phyloP scores from a whole-genome alignment of 2,113 vertebrate genomes.

The Sinocyclocheilus grahami region DNA sequence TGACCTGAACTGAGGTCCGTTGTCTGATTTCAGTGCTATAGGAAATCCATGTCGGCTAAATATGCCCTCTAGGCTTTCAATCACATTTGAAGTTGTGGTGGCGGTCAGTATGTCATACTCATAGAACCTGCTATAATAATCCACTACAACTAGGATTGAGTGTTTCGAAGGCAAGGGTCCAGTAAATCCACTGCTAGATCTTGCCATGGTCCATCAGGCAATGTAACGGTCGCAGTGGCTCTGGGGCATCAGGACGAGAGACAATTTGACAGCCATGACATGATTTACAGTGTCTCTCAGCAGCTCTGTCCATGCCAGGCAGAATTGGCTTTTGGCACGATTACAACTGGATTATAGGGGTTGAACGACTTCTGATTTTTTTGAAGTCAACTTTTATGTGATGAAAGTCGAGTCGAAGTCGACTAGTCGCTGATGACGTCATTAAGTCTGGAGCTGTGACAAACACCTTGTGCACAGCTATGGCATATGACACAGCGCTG shows the following conservation, averaged over 20 bases:
- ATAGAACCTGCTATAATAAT: slow-evolving; percentile 52
- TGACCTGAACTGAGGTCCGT: slow-evolving; percentile 39
- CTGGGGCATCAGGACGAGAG: slow-evolving; percentile 22
- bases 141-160: slow-evolving; percentile 45
- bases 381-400: no score
- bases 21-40: slow-evolving; percentile 32
- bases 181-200: slow-evolving; percentile 44
- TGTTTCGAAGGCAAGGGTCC: slow-evolving; percentile 39
- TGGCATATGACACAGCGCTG: no score
- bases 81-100: slow-evolving; percentile 36
- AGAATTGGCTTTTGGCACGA: slow-evolving; percentile 36
- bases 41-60: slow-evolving; percentile 46
- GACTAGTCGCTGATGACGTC: no score
- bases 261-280: slow-evolving; percentile 43
- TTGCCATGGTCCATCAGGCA: slow-evolving; percentile 25
- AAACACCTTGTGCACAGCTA: no score
- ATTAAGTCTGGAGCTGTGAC: no score
- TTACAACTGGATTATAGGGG: slow-evolving; percentile 42
- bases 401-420: no score
- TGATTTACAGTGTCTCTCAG: slow-evolving; percentile 1
- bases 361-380: no score
- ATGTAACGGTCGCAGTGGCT: slow-evolving; percentile 25
- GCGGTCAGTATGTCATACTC: slow-evolving; percentile 47
- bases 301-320: slow-evolving; percentile 29
- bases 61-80: slow-evolving; percentile 35